Base-by-base conservation (phyloP, 1,140 invertebrate genomes). In the Chelonus insularis region DNA sequence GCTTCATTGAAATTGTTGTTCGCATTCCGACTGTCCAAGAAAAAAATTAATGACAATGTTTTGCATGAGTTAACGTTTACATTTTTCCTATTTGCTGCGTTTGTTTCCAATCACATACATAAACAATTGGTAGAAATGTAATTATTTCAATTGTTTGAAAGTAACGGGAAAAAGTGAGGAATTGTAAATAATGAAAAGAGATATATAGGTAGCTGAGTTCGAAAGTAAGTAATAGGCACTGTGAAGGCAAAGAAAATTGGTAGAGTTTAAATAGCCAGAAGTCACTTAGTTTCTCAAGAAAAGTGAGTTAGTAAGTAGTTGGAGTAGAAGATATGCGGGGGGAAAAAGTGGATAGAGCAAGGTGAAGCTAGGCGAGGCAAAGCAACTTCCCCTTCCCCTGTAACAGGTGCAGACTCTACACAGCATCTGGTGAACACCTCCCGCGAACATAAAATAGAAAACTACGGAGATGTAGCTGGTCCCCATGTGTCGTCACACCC, bases 381-480 rank as follows among this genome's bases (percentile, higher is more conserved):
- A 36, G 20, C 1, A 45, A 57, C 39, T 14, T 1, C 21, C 45
- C 23, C 36, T 14, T 21, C 47, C 43, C 47, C 69, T 52, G 72
- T 76, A 77, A 78, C 76, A 78, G 76, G 75, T 76, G 73, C 65
- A 72, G 62, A 72, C 54, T 32, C 7, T n/a, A 32, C 50, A 4
- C 48, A 18, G 56, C 41, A 47, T 58, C 57, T 48, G 43, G 43
- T 9, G 1, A 1, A 37, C 12, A 45, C 37, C 37, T 57, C 14
- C 57, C 32, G 14, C 12, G n/a, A 51, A 43, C 16, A 29, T 45
- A 25, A 57, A 18, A 29, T 12, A n/a, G n/a, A n/a, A n/a, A n/a
- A n/a, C n/a, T n/a, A n/a, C 52, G 14, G 48, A 61, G 72, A 70
- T 73, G 77, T n/a, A 74, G 74, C 77, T 82, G 34, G 82, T n/a